phyloP scores from a whole-genome alignment of 2,113 vertebrate species.

The Lepus timidus region DNA sequence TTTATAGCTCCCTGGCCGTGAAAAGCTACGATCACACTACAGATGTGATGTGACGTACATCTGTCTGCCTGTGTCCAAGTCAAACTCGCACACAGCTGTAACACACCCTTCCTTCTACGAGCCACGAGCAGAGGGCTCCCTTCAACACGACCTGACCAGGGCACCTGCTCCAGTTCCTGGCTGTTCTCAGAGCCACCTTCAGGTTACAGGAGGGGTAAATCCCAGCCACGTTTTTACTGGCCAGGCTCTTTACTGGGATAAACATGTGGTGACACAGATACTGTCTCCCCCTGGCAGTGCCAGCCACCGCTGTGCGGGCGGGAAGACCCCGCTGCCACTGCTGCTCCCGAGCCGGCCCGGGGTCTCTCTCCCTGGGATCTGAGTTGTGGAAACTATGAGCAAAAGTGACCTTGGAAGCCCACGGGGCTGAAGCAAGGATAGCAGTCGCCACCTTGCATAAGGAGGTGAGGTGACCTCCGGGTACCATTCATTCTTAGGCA shows the following conservation, averaged over 20 bases:
- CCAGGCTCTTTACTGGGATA: conserved; percentile 71
- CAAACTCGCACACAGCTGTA: conserved; percentile 63
- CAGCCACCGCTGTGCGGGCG: conserved; percentile 41
- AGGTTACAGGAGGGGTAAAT: conserved; percentile 76
- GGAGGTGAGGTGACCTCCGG: background rate
- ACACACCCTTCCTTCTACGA: conserved; percentile 63
- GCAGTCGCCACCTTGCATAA: background rate
- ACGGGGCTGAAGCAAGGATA: background rate
- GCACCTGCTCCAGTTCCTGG: background rate
- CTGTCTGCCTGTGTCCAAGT: conserved; percentile 44
- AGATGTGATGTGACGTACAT: conserved; percentile 56
- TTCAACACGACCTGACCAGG: conserved; percentile 45
- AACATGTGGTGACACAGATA: conserved; percentile 59
- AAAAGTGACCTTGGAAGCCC: conserved; percentile 62
- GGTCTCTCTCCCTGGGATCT: conserved; percentile 50
- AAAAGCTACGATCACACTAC: conserved; percentile 64
- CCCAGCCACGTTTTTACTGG: conserved; percentile 80
- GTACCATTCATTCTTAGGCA: background rate
- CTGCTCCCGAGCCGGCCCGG: conserved; percentile 70
- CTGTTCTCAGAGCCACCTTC: conserved; percentile 78
- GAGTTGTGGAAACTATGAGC: conserved; percentile 66
- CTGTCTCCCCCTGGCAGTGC: background rate
- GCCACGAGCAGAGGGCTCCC: background rate
- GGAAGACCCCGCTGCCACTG: conserved; percentile 77
- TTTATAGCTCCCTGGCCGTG: conserved; percentile 51